These are phyloP conservation scores for Drosophila subquinaria DNA, from an alignment of 2,888 invertebrate genomes.

Conservation along the genomic window DNA sequence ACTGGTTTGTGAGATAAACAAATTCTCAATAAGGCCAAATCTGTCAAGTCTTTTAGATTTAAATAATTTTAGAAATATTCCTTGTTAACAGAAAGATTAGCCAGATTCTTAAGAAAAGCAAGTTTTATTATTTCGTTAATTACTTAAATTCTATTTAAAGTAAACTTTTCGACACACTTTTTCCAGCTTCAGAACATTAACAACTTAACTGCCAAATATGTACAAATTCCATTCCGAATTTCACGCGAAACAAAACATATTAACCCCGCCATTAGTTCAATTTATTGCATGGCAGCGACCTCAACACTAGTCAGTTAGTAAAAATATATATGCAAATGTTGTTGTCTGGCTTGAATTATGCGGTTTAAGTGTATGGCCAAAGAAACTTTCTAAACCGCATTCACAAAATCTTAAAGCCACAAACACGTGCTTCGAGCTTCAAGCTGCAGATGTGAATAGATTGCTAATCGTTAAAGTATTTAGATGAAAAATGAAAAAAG, in stretches of 20 bases:
- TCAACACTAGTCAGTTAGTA: constrained; percentile 29
- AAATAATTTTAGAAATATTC: not conserved
- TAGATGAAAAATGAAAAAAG: constrained; percentile 32
- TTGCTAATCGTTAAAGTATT: constrained; percentile 38
- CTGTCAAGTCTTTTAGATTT: not conserved
- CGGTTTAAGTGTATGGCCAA: constrained; percentile 33
- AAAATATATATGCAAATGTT: constrained; percentile 54
- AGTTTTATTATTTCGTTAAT: constrained; percentile 2
- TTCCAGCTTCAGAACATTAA: constrained; percentile 5
- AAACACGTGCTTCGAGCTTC: constrained; percentile 52
- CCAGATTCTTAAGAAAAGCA: not conserved
- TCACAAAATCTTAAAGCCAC: constrained; percentile 48
- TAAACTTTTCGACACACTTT: constrained; percentile 2
- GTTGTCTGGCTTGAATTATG: constrained; percentile 35
- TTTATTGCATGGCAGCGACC: constrained; percentile 42
- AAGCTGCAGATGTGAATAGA: constrained; percentile 33
- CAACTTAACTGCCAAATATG: constrained; percentile 5
- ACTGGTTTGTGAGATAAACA: not conserved
- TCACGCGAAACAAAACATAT: constrained; percentile 32
- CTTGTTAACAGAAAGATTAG: not conserved
- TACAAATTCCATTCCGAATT: constrained; percentile 21
- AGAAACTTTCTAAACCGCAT: constrained; percentile 77
- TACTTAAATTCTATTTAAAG: not conserved
- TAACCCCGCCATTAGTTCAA: constrained; percentile 50
- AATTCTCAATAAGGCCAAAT: not conserved